These are phyloP conservation scores for Proisotoma minuta DNA, from an alignment of 2,888 invertebrate species.

Conservation along the genomic window DNA sequence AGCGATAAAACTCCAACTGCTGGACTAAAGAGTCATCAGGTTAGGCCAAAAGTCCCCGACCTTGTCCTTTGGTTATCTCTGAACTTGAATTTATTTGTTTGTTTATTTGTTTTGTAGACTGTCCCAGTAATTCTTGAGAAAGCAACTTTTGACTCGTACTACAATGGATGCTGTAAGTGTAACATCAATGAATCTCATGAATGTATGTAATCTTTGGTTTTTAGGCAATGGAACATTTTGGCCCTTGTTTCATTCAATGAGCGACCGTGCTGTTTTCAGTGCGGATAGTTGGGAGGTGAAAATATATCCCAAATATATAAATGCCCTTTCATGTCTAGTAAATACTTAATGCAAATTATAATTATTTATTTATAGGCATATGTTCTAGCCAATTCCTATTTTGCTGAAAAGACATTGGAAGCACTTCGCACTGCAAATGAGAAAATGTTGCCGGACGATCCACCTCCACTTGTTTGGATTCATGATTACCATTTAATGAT, in stretches of 20 bases:
- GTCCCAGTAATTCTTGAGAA: constrained; percentile 74
- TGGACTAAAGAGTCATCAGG: constrained; percentile 75
- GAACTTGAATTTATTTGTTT: no score
- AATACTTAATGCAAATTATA: constrained; percentile 4
- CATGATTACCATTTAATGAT: constrained; percentile 93
- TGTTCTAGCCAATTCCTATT: constrained; percentile 72
- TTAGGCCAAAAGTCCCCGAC: no score
- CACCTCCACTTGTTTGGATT: constrained; percentile 79
- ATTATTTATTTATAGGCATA: constrained; percentile 59
- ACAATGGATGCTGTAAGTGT: constrained; percentile 82
- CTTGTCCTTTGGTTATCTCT: no score
- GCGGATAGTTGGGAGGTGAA: constrained; percentile 68
- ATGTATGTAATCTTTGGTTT: neutral
- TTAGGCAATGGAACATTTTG: constrained; percentile 70
- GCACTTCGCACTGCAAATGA: constrained; percentile 59
- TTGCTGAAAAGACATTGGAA: constrained; percentile 71
- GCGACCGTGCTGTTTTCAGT: constrained; percentile 76
- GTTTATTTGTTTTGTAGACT: constrained; percentile 57
- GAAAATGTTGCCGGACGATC: constrained; percentile 54
- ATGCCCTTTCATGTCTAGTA: neutral
- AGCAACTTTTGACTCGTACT: constrained; percentile 74
- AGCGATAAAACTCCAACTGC: constrained; percentile 81
- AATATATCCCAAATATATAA: neutral
- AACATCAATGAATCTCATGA: neutral
- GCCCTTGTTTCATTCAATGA: constrained; percentile 91